phyloP scores from a whole-genome alignment of 2,113 vertebrate genomes.

The Puma concolor region DNA sequence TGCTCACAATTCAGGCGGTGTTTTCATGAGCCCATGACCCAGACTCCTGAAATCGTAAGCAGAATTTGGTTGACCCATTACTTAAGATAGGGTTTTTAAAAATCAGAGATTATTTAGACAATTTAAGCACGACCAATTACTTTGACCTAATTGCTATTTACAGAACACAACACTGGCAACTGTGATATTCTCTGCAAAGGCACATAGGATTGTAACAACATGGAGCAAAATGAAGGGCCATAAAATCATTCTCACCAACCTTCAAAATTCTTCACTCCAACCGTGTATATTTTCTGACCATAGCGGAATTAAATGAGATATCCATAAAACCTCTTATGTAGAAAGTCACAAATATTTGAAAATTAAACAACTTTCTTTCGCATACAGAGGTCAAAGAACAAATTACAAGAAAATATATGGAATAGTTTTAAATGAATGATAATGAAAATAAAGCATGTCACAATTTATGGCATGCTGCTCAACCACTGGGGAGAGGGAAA shows the following conservation, averaged over 20 bases:
- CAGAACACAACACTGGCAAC: background rate
- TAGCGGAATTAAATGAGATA: background rate
- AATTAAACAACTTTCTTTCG: background rate
- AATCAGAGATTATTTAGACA: background rate
- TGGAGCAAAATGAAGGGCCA: background rate
- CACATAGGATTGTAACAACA: background rate
- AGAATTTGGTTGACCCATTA: background rate
- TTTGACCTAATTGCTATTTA: background rate
- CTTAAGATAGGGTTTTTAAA: background rate
- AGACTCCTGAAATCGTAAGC: background rate
- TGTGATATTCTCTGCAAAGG: background rate
- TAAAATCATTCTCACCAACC: background rate
- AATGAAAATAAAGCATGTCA: background rate
- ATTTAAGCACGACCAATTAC: background rate
- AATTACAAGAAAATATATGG: background rate
- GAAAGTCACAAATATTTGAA: background rate
- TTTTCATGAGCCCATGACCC: background rate
- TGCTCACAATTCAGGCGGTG: background rate
- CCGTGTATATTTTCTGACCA: background rate
- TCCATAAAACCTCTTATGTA: background rate
- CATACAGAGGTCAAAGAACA: background rate
- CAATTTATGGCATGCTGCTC: background rate
- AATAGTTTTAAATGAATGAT: background rate
- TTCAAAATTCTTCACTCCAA: background rate
- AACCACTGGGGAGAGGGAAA: background rate